Base-by-base conservation (phyloP, 2,888 invertebrate species). In the Rapana venosa region DNA sequence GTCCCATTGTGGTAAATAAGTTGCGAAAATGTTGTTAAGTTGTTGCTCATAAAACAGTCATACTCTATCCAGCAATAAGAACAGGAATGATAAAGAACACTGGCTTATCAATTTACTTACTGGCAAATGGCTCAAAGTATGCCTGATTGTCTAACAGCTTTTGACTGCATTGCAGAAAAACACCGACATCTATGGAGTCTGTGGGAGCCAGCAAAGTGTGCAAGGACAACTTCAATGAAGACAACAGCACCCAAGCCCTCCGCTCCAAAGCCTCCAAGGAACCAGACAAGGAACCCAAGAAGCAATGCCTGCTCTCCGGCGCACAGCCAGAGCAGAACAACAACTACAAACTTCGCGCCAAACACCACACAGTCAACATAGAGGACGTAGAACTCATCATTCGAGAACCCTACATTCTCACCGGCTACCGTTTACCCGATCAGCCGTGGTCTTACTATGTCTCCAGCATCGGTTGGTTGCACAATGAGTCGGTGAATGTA, bases 401-500 rank as follows among this genome's bases (percentile, higher is more conserved):
- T 83, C 90, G 92, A 58, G 94, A 94, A 87, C 94, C 94, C 0
- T 93, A 92, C 85, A 92, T 95, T 47, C 61, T 91, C 35, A 90
- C 92, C 6, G 94, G 94, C 30, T 95, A 94, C 91, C 91, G 95
- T 1, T 91, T 87, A 13, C 81, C 91, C 30, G 84, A 92, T 66
- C 90, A 91, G 86, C 88, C 93, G 0, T 93, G 93, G 92, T 56
- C 58, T n/a, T 94, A 94, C 90, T 95, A 95, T 88, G 13, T 94
- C 5, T n/a, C 84, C 74, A 94, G 95, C 88, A 58, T 93, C 26
- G 92, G 93, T 79, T 87, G 94, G 90, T 85, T 95, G 5, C 93
- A 95, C 91, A 95, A 94, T 90, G 95, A 95, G 88, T 92, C 94
- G 0, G 88, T 93, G 20, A 95, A 95, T 88, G 93, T 95, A 11